Base-by-base conservation (phyloP, 1,140 invertebrate species). In the Tetramorium simillimum region DNA sequence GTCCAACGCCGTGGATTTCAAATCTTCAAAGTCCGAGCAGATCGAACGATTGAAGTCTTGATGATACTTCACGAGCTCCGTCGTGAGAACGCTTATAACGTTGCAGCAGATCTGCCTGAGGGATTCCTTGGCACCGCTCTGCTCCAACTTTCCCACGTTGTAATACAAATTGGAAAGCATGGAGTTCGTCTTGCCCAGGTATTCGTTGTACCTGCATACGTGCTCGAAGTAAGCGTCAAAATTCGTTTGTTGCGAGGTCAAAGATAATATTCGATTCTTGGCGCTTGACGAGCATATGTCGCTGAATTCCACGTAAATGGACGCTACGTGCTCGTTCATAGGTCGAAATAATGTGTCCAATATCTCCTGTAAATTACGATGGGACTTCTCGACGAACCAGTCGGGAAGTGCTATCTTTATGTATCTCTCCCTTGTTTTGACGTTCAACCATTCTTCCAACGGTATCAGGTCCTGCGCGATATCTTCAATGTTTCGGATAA, bases 401-500 rank as follows among this genome's bases (percentile, higher is more conserved):
- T 92, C 86, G 5, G 95, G 93, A 69, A 94, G 72, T 63, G 88
- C 81, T 2, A 95, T 82, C 67, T 94, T 92, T 18, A 95, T 93
- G 40, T 91, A 92, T 43, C 73, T 90, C 16, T 82, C 53, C n/a
- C 87, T 88, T 16, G 49, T 63, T 65, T 88, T 91, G 7, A 91
- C 78, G 21, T 91, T 89, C 43, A 95, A 58, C 86, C 90, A 93
- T 63, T 93, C 91, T 51, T 95, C 93, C 6, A 96, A 90, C 3
- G 94, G 92, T 5, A 94, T 82, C n/a, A 96, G 88, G 84, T 95
- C 90, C 67, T 94, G 93, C 7, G 89, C 93, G 28, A 95, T 88
- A 14, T 60, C 88, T 0, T 89, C 85, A 24, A 95, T 90, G 18
- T 87, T 78, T n/a, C 91, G 88, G 46, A 95, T 87, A 53, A 95